Evolutionary conservation across 2,888 invertebrate genomes (phyloP).

Genomic region (Rosalia funebris): DNA sequence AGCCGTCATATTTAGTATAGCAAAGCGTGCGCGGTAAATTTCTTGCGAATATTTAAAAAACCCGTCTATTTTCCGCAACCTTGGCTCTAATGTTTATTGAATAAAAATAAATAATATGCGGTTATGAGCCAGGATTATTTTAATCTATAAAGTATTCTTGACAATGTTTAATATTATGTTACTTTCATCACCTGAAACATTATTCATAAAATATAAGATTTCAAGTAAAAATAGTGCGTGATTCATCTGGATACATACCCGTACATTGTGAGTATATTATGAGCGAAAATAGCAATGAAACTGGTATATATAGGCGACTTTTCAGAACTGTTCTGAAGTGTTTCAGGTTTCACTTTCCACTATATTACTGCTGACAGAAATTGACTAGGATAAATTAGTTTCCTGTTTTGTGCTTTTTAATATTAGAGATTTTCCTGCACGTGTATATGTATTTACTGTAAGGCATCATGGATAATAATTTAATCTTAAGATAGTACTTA

Average conservation of each 20-base stretch:
- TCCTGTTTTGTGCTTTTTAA: neutral
- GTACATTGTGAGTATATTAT: conserved; percentile 3
- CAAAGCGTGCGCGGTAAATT: neutral
- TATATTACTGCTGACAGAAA: conserved; percentile 3
- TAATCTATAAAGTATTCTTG: conserved; percentile 1
- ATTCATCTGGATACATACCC: neutral
- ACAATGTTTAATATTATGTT: conserved; percentile 11
- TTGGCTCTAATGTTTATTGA: conserved; percentile 6
- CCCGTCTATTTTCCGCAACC: neutral
- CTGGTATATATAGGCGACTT: conserved; percentile 11
- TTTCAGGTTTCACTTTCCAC: conserved; percentile 12
- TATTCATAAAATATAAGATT: conserved; percentile 8
- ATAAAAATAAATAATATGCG: neutral
- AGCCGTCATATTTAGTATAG: neutral
- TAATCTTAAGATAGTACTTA: too few relatives aligned
- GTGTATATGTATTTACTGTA: neutral
- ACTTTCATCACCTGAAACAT: neutral
- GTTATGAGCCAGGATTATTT: conserved; percentile 10
- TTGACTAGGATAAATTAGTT: conserved; percentile 14
- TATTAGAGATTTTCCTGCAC: conserved; percentile 1
- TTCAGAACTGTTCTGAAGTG: neutral
- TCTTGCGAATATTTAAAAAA: neutral
- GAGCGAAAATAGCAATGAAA: neutral
- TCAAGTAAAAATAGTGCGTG: conserved; percentile 5
- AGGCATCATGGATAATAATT: too few relatives aligned